Base-by-base conservation (phyloP, 2,797 vertebrate genomes). In the Peromyscus attwateri region DNA sequence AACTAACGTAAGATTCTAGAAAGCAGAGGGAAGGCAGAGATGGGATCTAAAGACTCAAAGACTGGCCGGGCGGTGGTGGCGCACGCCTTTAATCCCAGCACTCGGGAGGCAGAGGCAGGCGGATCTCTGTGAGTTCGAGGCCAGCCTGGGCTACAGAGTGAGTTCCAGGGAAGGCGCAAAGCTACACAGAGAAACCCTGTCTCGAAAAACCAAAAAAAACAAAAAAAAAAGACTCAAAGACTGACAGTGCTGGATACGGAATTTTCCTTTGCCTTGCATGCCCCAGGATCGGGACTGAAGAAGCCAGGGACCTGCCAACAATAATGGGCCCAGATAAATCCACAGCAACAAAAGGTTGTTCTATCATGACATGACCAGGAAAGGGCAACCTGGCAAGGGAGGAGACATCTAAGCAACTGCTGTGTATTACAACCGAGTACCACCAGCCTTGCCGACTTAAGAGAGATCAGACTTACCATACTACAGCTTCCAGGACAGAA, bases 1-100 rank as follows among this genome's bases (percentile, higher is more conserved):
- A 95, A 52, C 79, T 89, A 80, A 77, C 55, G 4, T 31, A 95
- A 92, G 23, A 66, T 49, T 55, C 40, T 79, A 64, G 81, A 79
- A 92, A 14, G 16, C 55, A 11, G 46, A 62, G 40, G 49, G 37
- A 80, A 73, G 3, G 37, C 40, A 52, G 64, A 62, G 37, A 37
- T 34, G 37, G 17, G 73, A 46, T 8, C 49, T 70, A 46, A 84
- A 17, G 10, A 64, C 13, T 52, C 66, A 62, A 62, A 29, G 25
- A 73, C 66, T n/a, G 31, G n/a, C n/a, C n/a, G n/a, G n/a, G n/a
- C n/a, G n/a, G n/a, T n/a, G n/a, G n/a, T n/a, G n/a, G n/a, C n/a
- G n/a, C n/a, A n/a, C n/a, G n/a, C n/a, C n/a, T n/a, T n/a, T n/a
- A n/a, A n/a, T n/a, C n/a, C n/a, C n/a, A n/a, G n/a, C n/a, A n/a